phyloP scores from a whole-genome alignment of 2,113 vertebrate genomes.

The Nycticebus coucang region DNA sequence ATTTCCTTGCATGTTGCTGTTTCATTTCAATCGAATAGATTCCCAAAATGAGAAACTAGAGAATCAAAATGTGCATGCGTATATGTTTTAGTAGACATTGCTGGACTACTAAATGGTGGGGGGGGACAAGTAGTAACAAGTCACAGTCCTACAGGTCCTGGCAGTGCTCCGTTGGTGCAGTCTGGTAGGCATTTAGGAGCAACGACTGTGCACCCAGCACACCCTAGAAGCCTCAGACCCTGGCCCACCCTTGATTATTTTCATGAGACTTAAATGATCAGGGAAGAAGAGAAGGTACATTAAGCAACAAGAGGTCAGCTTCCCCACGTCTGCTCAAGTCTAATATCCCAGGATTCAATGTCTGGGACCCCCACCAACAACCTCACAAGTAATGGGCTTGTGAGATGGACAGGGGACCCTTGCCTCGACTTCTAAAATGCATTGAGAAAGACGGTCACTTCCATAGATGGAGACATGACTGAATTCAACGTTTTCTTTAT shows the following conservation, averaged over 20 bases:
- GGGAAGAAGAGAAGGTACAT: neutral
- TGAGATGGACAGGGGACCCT: no score
- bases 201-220: no score
- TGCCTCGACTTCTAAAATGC: rapidly evolving
- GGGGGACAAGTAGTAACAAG: neutral
- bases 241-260: neutral
- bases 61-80: neutral
- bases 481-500: neutral
- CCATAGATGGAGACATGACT: rapidly evolving
- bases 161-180: rapidly evolving
- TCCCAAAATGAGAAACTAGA: neutral
- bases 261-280: neutral
- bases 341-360: no score
- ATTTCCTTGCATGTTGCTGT: neutral
- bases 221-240: neutral
- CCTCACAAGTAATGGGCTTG: neutral
- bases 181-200: neutral
- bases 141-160: neutral
- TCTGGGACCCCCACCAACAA: neutral
- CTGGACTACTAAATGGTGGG: neutral
- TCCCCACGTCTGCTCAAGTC: neutral
- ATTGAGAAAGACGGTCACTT: neutral
- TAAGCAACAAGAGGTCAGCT: neutral
- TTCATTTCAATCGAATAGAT: neutral
- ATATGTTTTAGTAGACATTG: neutral